A percentile compares a stretch with the other conserved stretches of the same genome.
These are phyloP conservation scores for Atherinomorus stipes DNA, from an alignment of 2,113 vertebrate genomes.

Conservation along the genomic window DNA sequence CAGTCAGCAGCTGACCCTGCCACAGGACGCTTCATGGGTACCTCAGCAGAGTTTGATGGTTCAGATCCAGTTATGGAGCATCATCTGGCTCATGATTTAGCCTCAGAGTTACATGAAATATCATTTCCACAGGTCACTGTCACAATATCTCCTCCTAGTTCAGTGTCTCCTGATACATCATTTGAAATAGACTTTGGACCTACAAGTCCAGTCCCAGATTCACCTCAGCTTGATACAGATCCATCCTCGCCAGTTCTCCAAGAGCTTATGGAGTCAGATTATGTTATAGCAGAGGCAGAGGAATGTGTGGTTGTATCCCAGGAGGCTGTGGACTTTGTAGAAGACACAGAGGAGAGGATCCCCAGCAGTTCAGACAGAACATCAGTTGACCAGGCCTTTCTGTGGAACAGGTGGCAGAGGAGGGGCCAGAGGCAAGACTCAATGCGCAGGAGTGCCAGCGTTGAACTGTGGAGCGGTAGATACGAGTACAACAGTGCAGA, in stretches of 20 bases:
- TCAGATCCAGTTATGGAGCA: constrained; percentile 57
- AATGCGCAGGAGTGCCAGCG: constrained; percentile 79
- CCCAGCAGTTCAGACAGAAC: constrained; percentile 58
- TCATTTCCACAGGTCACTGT: constrained; percentile 61
- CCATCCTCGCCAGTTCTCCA: constrained; percentile 51
- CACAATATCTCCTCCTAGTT: constrained; percentile 78
- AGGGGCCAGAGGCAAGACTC: constrained; percentile 58
- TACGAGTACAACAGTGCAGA: constrained; percentile 85
- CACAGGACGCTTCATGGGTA: constrained; percentile 17
- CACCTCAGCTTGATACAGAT: constrained; percentile 25
- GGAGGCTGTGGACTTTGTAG: constrained; percentile 37
- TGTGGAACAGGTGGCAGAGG: constrained; percentile 81
- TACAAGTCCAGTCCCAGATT: constrained; percentile 38
- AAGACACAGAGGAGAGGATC: constrained; percentile 51
- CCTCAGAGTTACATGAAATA: constrained; percentile 9
- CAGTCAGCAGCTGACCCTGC: constrained; percentile 29
- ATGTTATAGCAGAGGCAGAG: constrained; percentile 36
- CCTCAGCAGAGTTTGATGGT: constrained; percentile 43
- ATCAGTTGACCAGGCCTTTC: constrained; percentile 67
- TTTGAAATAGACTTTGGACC: constrained; percentile 67
- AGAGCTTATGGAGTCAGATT: constrained; percentile 56
- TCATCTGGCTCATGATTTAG: constrained; percentile 31
- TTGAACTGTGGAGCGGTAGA: constrained; percentile 83
- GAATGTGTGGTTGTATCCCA: constrained; percentile 52
- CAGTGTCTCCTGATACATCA: constrained; percentile 72